Evolutionary conservation across 2,113 vertebrate species (phyloP).

Genomic region (Microcebus tavaratra): DNA sequence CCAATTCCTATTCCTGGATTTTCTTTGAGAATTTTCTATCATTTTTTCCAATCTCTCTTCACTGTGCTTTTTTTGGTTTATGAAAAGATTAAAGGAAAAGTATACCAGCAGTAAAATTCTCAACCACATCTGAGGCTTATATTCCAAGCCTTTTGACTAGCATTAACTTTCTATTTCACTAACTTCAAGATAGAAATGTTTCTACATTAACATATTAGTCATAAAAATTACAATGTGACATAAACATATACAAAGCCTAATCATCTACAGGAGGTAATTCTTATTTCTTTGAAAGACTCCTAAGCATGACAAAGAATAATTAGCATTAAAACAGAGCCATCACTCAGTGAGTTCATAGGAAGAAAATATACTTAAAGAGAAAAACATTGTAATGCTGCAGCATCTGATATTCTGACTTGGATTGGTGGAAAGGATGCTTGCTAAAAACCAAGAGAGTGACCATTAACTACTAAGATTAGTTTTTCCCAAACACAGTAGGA

Average conservation of each 20-base stretch:
- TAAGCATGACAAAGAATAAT: conserved; percentile 54
- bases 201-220: conserved; percentile 37
- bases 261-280: conserved; percentile 38
- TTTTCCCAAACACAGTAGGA: not conserved
- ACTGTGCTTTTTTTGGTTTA: not conserved
- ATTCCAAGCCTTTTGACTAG: conserved; percentile 45
- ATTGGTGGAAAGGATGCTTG: not conserved
- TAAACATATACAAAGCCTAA: conserved; percentile 53
- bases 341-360: not conserved
- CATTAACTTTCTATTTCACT: not conserved
- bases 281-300: conserved; percentile 22
- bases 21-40: conserved; percentile 37
- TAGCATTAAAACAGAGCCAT: conserved; percentile 17
- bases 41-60: conserved; percentile 38
- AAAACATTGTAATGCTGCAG: not conserved
- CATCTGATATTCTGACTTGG: not conserved
- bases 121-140: conserved; percentile 59
- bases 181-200: conserved; percentile 48
- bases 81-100: conserved; percentile 62
- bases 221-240: conserved; percentile 50
- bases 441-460: not conserved
- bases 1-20: conserved; percentile 47
- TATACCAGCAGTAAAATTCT: conserved; percentile 54
- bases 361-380: conserved; percentile 1
- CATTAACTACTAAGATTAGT: not conserved